Base-by-base conservation (phyloP, 35 echinoderm and acorn worm genomes). In the Apostichopus japonicus region DNA sequence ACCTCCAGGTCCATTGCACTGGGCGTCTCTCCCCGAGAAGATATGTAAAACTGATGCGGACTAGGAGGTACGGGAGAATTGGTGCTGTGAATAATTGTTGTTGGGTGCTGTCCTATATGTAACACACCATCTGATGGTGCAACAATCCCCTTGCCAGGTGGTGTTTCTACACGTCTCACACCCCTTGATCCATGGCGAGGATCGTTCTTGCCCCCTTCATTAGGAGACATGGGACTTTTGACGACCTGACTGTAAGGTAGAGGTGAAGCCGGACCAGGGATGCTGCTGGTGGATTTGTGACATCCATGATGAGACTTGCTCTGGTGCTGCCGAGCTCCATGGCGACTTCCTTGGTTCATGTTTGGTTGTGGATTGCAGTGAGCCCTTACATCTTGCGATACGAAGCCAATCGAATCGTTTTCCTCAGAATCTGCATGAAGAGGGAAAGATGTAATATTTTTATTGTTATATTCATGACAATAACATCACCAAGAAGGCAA, bases 371-470 rank as follows among this genome's bases (percentile, higher is more conserved):
- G 56, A 54, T 14, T 59, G 67, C 86, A 89, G 23, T 89, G 86
- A 23, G 86, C 62, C 62, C 86, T 91, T 5, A 93, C 92, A 57
- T 96, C 95, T 52, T 93, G 87, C 13, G 93, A 96, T 17, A 82
- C 82, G 17, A 93, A 71, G 54, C 82, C 92, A 87, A 72, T 92
- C 13, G 80, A 75, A 70, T 97, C 96, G 93, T 92, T 97, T 56
- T 91, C 95, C 84, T 97, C 96, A n/a, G 96, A 97, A 92, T 97
- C 96, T 97, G 72, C 7, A 81, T 24, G 17, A n/a, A 75, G 5
- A 75, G 71, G 19, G 33, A 44, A 44, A 44, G 33, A 44, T 44
- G 33, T 44, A 1, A 44, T 44, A 44, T 44, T 44, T 44, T 44
- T 44, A 44, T 44, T 44, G 33, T 44, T 4, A 44, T 44, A 44